Percentiles rank a stretch among this genome's conserved stretches.
Conservation (phyloP, 2,797 vertebrate genomes). For the Tapirus indicus region DNA sequence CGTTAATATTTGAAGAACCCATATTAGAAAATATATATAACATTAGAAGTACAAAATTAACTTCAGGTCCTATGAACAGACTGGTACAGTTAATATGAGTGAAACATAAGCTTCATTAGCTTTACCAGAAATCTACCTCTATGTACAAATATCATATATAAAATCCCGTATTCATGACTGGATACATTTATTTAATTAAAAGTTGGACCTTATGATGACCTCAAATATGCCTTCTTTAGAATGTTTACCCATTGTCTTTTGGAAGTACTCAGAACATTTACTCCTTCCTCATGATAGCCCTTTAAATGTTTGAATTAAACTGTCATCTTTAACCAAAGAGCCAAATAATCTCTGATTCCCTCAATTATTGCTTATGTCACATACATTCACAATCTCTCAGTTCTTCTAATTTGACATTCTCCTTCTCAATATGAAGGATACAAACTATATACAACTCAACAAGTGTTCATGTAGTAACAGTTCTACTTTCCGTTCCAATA, state of each 20-base stretch:
- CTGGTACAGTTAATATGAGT: not conserved
- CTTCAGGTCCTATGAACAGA: not conserved
- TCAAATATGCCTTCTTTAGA: not conserved
- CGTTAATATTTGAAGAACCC: not conserved
- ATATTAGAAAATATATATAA: not conserved
- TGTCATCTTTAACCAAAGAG: not conserved
- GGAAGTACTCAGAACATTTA: not conserved
- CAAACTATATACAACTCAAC: not conserved
- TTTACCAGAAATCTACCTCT: not conserved
- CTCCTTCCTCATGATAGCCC: not conserved
- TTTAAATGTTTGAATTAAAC: conserved; percentile 30
- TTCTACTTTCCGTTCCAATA: not conserved
- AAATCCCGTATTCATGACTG: not conserved
- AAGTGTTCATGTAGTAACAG: not conserved
- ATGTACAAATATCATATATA: not conserved
- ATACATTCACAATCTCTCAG: not conserved
- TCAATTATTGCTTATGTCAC: not conserved
- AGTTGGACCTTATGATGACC: not conserved
- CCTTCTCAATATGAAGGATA: not conserved
- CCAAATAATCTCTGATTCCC: not conserved
- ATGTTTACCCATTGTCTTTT: not conserved
- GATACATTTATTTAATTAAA: not conserved
- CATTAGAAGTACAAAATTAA: not conserved
- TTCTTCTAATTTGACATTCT: not conserved
- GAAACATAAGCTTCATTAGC: not conserved